Base-by-base conservation (phyloP, 2,113 vertebrate genomes). In the Perca fluviatilis region DNA sequence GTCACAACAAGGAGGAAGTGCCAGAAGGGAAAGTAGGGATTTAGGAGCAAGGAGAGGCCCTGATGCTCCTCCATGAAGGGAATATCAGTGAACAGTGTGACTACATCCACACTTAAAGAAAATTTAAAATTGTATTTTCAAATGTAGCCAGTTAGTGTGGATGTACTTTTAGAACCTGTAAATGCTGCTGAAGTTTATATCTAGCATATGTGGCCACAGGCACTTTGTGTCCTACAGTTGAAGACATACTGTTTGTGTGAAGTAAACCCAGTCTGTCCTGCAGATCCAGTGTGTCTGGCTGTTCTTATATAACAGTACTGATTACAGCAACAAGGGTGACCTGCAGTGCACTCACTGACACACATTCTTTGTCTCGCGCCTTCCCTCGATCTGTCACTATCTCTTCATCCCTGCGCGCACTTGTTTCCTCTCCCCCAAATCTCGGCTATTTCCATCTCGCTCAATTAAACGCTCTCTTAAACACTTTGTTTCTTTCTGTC, bases 261-360 rank as follows among this genome's bases (percentile, higher is more conserved):
- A 49, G 69, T 72, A 79, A 81, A 85, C 56, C 80, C 79, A 23
- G 80, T 84, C 71, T 63, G 66, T 86, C 80, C 84, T 71, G 85
- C 77, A 74, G 82, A 74, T 89, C 88, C 84, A 78, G 69, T 74
- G 60, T 56, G 86, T 83, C 68, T 19, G 80, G 69, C 79, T 84
- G 73, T 54, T 72, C 64, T 93, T 93, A 86, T 86, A 76, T 92
- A 92, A 92, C 76, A 79, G 56, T 15, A 80, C 74, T 80, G 87
- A 86, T 88, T 82, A 82, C 88, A 88, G 68, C 79, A 86, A 75
- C 80, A 67, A 79, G 65, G 80, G 68, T 89, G 87, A 89, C 89
- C 80, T 90, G 86, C 79, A n/a, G 25, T 82, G 74, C 47, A 78
- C 87, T 70, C 62, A 30, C 76, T 91, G 88, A 89, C 90, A 91